Conservation (phyloP, 2,888 invertebrate species). For the Girardia tigrina region DNA sequence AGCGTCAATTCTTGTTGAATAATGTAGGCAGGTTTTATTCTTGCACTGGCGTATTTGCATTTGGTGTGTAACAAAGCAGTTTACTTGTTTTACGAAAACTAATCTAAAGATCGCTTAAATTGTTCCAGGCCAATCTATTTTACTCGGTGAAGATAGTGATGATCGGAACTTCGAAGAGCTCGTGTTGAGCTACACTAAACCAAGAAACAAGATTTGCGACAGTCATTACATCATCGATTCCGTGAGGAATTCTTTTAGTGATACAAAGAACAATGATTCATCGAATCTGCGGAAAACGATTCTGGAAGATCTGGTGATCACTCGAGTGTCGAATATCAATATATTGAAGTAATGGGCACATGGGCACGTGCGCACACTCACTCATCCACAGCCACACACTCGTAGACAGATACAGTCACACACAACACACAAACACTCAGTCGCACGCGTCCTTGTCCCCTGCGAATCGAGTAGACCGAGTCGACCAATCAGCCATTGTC, state of each 20-base stretch:
- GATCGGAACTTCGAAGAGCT: not conserved
- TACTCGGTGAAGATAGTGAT: not conserved
- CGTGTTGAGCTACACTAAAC: not conserved
- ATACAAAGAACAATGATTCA: not conserved
- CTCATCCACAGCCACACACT: too few relatives aligned
- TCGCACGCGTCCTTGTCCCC: too few relatives aligned
- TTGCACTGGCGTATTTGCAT: not conserved
- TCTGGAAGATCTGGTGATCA: not conserved
- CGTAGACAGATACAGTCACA: too few relatives aligned
- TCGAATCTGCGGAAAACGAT: not conserved
- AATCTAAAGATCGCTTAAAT: not conserved
- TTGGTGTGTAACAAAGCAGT: too few relatives aligned
- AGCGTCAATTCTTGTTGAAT: too few relatives aligned
- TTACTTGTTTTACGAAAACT: not conserved
- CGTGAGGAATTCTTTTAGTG: not conserved
- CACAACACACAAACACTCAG: too few relatives aligned
- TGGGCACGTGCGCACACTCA: too few relatives aligned
- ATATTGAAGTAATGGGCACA: too few relatives aligned
- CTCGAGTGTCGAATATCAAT: not conserved
- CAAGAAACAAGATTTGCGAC: not conserved
- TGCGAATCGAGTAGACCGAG: too few relatives aligned
- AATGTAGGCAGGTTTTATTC: not conserved
- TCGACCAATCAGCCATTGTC: constrained; percentile 7
- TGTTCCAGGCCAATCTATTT: not conserved
- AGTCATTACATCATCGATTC: not conserved